phyloP scores from a whole-genome alignment of 2,888 invertebrate genomes.

The Perizoma affinitatum region DNA sequence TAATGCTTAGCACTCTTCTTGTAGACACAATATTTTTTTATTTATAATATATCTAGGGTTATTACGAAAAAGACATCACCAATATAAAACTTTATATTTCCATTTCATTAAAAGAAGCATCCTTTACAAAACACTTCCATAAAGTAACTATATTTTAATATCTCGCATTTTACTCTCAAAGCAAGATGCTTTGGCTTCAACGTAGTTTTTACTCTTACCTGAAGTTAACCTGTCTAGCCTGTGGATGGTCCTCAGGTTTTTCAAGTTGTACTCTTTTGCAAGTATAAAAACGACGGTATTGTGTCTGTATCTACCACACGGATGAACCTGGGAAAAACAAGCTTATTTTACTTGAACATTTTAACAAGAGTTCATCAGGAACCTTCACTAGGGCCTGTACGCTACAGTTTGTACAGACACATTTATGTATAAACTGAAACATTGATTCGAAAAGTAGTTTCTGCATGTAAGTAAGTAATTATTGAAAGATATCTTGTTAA shows the following conservation, averaged over 20 bases:
- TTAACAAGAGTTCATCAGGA: conserved; percentile 21
- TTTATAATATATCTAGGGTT: too few species aligned
- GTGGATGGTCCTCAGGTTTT: conserved; percentile 97
- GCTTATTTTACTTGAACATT: conserved; percentile 33
- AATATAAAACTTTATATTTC: too few species aligned
- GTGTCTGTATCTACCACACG: conserved; percentile 98
- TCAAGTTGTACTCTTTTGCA: conserved; percentile 97
- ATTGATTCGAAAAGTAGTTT: conserved; percentile 4
- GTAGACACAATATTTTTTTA: too few species aligned
- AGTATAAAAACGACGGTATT: conserved; percentile 98
- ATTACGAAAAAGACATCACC: too few species aligned
- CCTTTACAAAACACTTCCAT: too few species aligned
- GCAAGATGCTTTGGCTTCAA: not conserved
- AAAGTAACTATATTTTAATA: not conserved
- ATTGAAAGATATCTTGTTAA: conserved; percentile 4
- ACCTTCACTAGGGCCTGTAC: conserved; percentile 1
- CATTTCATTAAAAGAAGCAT: too few species aligned
- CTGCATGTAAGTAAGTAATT: conserved; percentile 5
- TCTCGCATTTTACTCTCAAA: not conserved
- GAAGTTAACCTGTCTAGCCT: conserved; percentile 98
- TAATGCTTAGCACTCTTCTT: too few species aligned
- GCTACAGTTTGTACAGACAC: conserved; percentile 16
- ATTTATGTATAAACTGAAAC: not conserved
- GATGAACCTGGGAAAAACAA: conserved; percentile 90
- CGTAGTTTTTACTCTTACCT: conserved; percentile 83